Conservation (phyloP, 2,888 invertebrate species). For the Periphyllus acericola region DNA sequence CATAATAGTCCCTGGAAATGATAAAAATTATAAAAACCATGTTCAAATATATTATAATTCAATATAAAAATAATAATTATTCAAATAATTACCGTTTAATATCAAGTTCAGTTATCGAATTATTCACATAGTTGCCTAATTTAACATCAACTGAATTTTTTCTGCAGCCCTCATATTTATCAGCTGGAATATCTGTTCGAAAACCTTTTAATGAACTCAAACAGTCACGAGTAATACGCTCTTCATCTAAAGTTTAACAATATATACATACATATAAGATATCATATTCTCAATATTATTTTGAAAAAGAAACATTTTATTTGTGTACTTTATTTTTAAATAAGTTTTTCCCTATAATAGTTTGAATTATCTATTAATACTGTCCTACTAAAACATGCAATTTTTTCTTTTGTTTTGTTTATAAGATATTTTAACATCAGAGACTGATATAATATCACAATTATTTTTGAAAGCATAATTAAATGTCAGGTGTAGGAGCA, state of each 20-base stretch:
- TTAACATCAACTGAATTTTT: constrained; percentile 81
- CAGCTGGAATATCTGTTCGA: constrained; percentile 88
- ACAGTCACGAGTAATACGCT: constrained; percentile 85
- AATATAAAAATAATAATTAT: background rate
- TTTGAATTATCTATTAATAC: too few species aligned
- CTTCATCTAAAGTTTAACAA: constrained; percentile 73
- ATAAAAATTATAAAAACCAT: constrained; percentile 41
- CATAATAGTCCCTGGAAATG: constrained; percentile 79
- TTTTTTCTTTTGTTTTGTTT: too few species aligned
- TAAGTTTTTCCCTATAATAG: too few species aligned
- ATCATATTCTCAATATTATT: background rate
- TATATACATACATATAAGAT: background rate
- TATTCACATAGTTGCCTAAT: constrained; percentile 87
- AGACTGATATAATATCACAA: too few species aligned
- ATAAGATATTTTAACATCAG: too few species aligned
- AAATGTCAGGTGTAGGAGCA: too few species aligned
- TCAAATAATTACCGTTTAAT: constrained; percentile 74
- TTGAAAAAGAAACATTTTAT: too few species aligned
- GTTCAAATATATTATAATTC: too few species aligned
- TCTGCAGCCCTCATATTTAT: constrained; percentile 90
- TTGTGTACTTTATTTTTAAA: too few species aligned
- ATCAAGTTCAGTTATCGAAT: constrained; percentile 85
- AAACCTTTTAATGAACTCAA: constrained; percentile 81
- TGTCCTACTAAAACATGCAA: too few species aligned
- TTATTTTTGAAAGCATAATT: too few species aligned